Conservation (phyloP, 1,140 invertebrate genomes). For the Kradibia gibbosae region DNA sequence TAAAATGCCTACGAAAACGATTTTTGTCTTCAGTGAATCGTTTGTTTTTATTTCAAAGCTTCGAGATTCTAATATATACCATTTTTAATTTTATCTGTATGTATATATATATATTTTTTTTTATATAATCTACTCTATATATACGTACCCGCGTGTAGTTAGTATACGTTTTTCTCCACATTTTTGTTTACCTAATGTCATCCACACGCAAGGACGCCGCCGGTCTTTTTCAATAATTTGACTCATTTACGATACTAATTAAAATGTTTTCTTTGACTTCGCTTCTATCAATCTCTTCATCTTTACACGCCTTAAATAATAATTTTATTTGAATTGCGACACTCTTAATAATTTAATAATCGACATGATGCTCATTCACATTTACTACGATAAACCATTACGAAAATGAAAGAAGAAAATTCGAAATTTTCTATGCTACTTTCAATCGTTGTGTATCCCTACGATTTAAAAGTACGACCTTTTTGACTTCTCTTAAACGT, state of each 20-base stretch:
- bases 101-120: conserved; percentile 48
- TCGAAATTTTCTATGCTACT: conserved; percentile 17
- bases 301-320: conserved; percentile 18
- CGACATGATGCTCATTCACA: background rate
- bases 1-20: conserved; percentile 4
- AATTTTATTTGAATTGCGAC: conserved; percentile 19
- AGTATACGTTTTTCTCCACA: conserved; percentile 51
- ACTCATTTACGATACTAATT: conserved; percentile 39
- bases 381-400: conserved; percentile 22
- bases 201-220: conserved; percentile 51
- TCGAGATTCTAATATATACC: conserved; percentile 56
- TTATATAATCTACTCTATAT: conserved; percentile 55
- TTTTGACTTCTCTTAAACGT: conserved; percentile 12
- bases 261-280: conserved; percentile 40
- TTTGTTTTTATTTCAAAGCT: conserved; percentile 28
- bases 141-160: conserved; percentile 57
- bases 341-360: conserved; percentile 24
- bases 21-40: conserved; percentile 18
- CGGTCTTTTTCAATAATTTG: conserved; percentile 39
- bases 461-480: conserved; percentile 28
- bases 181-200: conserved; percentile 50
- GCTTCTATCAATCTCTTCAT: conserved; percentile 34
- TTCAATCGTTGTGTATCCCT: conserved; percentile 26
- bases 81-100: conserved; percentile 48
- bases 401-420: conserved; percentile 14